These are phyloP conservation scores for Ptilonorhynchus violaceus DNA, from an alignment of 2,113 vertebrate species.

Conservation along the genomic window DNA sequence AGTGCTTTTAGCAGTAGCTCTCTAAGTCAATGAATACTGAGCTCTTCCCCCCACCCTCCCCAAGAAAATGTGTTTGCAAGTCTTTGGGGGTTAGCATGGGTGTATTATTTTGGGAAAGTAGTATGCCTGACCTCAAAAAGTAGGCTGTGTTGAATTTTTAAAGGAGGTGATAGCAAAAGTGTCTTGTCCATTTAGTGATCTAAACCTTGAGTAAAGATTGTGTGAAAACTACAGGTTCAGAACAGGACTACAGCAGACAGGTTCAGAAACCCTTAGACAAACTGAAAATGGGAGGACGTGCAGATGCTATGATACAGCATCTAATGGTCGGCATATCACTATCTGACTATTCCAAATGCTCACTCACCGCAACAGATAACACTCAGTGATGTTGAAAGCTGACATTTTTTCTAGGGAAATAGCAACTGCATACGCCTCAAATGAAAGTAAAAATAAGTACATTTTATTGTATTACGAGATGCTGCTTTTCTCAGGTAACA, in stretches of 20 bases:
- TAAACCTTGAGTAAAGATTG: neutral
- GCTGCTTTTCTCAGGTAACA: neutral
- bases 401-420: neutral
- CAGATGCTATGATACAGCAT: neutral
- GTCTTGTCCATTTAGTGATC: neutral
- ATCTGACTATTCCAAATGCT: neutral
- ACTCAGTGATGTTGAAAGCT: neutral
- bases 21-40: accelerated
- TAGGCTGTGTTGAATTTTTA: neutral
- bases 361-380: accelerated
- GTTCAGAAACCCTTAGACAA: neutral
- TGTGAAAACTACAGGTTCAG: neutral
- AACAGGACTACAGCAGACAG: neutral
- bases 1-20: neutral
- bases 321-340: neutral
- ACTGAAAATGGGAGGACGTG: neutral
- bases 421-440: neutral
- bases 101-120: neutral
- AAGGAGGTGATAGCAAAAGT: neutral
- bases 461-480: neutral
- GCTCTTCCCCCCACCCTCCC: neutral
- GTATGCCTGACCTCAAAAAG: neutral
- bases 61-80: neutral
- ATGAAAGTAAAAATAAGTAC: neutral
- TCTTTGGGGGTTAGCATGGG: neutral